Conservation (phyloP, 2,113 vertebrate genomes). For the Riparia riparia region DNA sequence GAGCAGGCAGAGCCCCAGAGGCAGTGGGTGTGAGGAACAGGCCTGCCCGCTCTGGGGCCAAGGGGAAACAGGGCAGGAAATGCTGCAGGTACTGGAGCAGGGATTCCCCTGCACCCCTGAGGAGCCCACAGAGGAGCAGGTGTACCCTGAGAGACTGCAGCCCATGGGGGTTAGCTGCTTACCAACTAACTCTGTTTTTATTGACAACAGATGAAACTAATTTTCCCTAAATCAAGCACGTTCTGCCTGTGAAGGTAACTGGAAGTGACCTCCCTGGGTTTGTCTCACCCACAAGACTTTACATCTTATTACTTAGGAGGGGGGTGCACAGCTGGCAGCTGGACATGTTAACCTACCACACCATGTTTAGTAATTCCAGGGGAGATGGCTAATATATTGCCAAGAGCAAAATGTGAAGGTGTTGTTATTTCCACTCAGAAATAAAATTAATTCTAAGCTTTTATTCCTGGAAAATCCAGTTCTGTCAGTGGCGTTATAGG, state of each 20-base stretch:
- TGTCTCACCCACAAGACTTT: neutral
- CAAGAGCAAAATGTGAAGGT: neutral
- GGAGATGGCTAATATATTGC: conserved; percentile 5
- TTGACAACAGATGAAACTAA: neutral
- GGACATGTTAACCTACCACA: neutral
- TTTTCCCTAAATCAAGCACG: neutral
- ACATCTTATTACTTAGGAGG: neutral
- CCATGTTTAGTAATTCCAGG: neutral
- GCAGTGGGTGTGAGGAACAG: neutral
- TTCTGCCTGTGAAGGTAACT: neutral
- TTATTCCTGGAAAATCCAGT: conserved; percentile 25
- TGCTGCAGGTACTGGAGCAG: neutral
- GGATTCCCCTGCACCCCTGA: neutral
- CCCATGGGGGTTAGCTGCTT: neutral
- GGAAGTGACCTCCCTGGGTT: neutral
- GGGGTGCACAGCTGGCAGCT: neutral
- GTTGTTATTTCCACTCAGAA: conserved; percentile 12
- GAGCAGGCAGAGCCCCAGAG: neutral
- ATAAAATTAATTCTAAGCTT: conserved; percentile 37
- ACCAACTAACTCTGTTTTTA: neutral
- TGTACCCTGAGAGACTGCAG: neutral
- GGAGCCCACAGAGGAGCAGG: neutral
- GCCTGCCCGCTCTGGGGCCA: neutral
- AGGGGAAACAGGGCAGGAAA: neutral
- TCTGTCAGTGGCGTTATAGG: neutral